Evolutionary conservation across 2,797 vertebrate genomes (phyloP).

Genomic region (Euphonia xanthogaster): DNA sequence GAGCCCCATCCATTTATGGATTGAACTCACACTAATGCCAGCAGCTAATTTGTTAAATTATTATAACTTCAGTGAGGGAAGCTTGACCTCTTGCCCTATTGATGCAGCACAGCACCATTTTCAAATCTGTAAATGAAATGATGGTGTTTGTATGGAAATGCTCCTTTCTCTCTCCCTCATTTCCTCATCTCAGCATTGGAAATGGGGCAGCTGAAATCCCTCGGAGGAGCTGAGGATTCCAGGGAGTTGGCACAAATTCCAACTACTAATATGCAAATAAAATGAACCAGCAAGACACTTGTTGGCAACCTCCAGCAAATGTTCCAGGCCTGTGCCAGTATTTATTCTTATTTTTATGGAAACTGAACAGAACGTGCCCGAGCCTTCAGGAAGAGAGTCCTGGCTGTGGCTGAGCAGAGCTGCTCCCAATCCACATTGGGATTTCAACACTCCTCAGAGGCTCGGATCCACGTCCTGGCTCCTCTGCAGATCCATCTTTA

Average conservation of each 20-base stretch:
- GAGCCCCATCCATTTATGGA: not conserved
- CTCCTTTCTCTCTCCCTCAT: not conserved
- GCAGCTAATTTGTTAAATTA: not conserved
- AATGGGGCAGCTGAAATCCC: not conserved
- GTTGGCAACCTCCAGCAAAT: not conserved
- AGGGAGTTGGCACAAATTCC: not conserved
- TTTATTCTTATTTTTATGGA: not conserved
- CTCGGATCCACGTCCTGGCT: accelerated
- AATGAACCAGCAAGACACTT: not conserved
- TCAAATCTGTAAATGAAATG: not conserved
- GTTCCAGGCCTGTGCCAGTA: not conserved
- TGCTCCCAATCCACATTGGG: accelerated
- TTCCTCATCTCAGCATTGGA: accelerated
- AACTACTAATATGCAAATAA: not conserved
- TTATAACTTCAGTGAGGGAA: not conserved
- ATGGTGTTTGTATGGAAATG: not conserved
- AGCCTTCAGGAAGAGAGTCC: not conserved
- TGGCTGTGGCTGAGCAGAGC: not conserved
- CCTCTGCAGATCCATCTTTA: not conserved
- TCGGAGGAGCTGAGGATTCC: not conserved
- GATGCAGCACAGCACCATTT: not conserved
- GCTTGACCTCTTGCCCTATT: not conserved
- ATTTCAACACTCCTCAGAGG: not conserved
- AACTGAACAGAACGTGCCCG: not conserved
- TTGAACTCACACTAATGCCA: accelerated